phyloP scores from a whole-genome alignment of 2,888 invertebrate species.

The Epinotia ramella region DNA sequence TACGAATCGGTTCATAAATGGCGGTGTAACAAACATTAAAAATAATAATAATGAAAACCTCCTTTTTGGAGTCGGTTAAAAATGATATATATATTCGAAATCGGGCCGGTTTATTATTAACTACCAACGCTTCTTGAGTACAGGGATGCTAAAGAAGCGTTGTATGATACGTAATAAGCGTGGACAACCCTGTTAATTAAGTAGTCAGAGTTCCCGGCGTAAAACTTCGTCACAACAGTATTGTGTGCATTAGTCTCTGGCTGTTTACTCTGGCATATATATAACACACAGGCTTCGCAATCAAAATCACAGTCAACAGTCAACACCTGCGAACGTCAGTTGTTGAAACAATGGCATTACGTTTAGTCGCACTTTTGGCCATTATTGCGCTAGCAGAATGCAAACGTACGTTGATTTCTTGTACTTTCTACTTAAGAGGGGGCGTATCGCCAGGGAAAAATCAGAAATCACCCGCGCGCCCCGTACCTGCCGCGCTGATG shows the following conservation, averaged over 20 bases:
- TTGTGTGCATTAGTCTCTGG: conserved; percentile 32
- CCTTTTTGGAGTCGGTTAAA: too few relatives aligned
- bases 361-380: conserved; percentile 59
- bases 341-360: conserved; percentile 61
- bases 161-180: background rate
- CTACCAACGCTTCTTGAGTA: too few relatives aligned
- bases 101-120: too few relatives aligned
- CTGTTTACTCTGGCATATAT: conserved; percentile 43
- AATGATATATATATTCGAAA: too few relatives aligned
- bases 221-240: conserved; percentile 35
- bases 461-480: too few relatives aligned
- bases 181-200: conserved; percentile 36
- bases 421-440: background rate
- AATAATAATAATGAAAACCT: too few relatives aligned
- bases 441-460: too few relatives aligned
- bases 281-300: conserved; percentile 35
- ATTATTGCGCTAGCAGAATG: conserved; percentile 53
- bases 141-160: too few relatives aligned
- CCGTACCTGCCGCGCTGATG: too few relatives aligned
- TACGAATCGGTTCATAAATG: too few relatives aligned
- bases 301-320: conserved; percentile 49
- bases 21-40: too few relatives aligned
- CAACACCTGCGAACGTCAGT: conserved; percentile 43
- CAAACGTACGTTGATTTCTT: conserved; percentile 56
- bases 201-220: conserved; percentile 29